Conservation (phyloP, 2,113 vertebrate genomes). For the Oreochromis niloticus region DNA sequence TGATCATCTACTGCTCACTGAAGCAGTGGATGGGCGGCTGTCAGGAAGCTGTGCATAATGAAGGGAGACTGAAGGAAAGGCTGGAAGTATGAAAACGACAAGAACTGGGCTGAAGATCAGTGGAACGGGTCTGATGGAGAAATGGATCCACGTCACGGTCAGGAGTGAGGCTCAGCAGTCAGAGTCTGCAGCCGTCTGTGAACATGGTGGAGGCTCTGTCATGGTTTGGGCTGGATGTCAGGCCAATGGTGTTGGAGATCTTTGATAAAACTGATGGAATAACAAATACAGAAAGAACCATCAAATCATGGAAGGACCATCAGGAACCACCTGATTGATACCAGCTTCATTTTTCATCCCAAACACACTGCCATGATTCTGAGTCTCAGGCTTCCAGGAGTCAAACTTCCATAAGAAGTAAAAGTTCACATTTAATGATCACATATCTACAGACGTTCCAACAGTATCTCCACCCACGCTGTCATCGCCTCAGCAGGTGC, state of each 20-base stretch:
- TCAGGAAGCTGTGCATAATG: neutral
- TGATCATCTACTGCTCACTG: neutral
- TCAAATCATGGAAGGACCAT: neutral
- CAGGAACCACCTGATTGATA: neutral
- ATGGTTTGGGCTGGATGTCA: neutral
- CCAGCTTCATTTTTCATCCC: neutral
- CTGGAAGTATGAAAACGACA: neutral
- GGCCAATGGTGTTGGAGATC: neutral
- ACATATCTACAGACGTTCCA: accelerated
- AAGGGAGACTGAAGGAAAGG: neutral
- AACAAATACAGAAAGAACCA: neutral
- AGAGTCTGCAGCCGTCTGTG: neutral
- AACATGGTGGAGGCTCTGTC: neutral
- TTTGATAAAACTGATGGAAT: neutral
- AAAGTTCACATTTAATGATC: neutral
- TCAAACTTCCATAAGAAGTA: neutral
- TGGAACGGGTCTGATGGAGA: neutral
- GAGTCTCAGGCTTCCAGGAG: neutral
- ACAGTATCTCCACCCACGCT: neutral
- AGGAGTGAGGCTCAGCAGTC: neutral
- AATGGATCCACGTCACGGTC: neutral
- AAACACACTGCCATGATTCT: accelerated
- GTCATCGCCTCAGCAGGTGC: neutral
- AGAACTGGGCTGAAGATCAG: neutral
- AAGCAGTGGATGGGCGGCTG: neutral